Percentiles rank a stretch among this genome's conserved stretches.
Conservation (phyloP, 2,113 vertebrate species). For the Tauraco erythrolophus region DNA sequence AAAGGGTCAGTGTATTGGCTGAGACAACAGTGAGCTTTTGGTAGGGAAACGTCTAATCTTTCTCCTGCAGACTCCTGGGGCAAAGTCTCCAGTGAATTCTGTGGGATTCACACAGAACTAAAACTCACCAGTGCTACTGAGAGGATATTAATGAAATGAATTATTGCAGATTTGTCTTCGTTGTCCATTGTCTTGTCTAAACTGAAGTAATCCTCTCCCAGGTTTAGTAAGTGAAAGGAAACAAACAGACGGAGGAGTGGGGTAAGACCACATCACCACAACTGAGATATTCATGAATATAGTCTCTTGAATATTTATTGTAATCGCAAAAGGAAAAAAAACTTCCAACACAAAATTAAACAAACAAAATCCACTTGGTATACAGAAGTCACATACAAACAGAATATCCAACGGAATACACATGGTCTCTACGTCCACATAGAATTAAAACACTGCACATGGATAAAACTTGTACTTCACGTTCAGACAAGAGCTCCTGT, state of each 20-base stretch:
- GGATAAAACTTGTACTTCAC: slow-evolving; percentile 66
- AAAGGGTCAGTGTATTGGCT: neutral
- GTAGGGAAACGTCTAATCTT: neutral
- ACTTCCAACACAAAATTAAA: slow-evolving; percentile 60
- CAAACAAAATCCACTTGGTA: slow-evolving; percentile 69
- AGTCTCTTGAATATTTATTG: slow-evolving; percentile 87
- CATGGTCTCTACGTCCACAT: slow-evolving; percentile 57
- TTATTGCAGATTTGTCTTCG: neutral
- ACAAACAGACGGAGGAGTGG: neutral
- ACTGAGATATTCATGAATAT: slow-evolving; percentile 75
- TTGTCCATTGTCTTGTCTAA: neutral
- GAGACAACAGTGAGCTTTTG: neutral
- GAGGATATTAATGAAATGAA: neutral
- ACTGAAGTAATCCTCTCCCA: neutral
- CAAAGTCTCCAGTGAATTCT: neutral
- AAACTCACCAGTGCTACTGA: neutral
- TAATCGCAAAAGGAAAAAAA: slow-evolving; percentile 80
- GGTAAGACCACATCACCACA: slow-evolving; percentile 1
- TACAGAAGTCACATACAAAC: slow-evolving; percentile 83
- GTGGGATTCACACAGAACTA: neutral
- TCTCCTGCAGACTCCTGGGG: neutral
- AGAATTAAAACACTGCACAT: slow-evolving; percentile 70
- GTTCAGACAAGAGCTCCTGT: slow-evolving; percentile 57
- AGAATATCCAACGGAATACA: slow-evolving; percentile 77
- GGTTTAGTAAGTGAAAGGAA: neutral